Conservation (phyloP, 2,888 invertebrate genomes). For the Meta bourneti region DNA sequence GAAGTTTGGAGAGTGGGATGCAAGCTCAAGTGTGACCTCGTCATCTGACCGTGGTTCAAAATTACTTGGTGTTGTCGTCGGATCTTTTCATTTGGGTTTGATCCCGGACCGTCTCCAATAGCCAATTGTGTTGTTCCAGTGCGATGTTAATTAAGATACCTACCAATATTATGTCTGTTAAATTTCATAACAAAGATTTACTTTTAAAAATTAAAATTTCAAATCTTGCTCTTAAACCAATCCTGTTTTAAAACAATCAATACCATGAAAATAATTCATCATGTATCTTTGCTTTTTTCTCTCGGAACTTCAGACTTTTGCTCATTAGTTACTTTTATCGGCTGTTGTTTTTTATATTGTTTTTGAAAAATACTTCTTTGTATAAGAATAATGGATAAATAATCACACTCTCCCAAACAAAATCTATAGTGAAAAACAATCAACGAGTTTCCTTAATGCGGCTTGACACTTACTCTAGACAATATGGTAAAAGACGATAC, state of each 20-base stretch:
- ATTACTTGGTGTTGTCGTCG: no score
- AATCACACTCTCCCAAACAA: not conserved
- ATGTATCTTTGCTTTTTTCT: not conserved
- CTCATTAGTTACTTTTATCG: not conserved
- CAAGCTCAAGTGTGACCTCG: no score
- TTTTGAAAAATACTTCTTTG: not conserved
- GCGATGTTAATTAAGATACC: no score
- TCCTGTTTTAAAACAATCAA: not conserved
- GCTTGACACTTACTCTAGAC: not conserved
- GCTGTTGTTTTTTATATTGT: not conserved
- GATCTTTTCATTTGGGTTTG: no score
- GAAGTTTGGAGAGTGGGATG: no score
- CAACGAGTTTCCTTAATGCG: constrained; percentile 1
- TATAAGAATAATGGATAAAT: not conserved
- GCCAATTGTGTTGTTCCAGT: no score
- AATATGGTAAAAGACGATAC: not conserved
- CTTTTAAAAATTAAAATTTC: no score
- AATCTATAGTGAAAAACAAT: not conserved
- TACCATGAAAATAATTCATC: not conserved
- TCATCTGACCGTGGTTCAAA: no score
- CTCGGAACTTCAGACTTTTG: not conserved
- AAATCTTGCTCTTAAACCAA: no score
- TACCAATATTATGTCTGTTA: no score
- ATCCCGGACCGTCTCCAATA: no score
- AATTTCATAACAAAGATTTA: no score